phyloP scores from a whole-genome alignment of 2,113 vertebrate species.

The Bos javanicus region DNA sequence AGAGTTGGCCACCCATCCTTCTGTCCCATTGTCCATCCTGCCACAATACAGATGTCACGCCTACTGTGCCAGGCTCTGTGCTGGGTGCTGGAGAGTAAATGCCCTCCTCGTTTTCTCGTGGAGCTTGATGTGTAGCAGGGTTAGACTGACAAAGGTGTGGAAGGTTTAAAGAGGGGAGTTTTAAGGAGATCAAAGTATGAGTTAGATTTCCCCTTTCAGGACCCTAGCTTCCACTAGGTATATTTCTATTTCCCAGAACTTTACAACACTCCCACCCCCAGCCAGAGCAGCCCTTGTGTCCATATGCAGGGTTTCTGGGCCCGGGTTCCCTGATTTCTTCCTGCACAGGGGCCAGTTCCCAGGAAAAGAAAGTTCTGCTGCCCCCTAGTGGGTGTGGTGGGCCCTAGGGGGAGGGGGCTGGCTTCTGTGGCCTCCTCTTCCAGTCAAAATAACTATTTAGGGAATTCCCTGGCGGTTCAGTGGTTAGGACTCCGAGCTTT shows the following conservation, averaged over 20 bases:
- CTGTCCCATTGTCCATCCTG: not conserved
- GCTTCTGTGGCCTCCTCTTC: not conserved
- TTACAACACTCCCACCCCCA: not conserved
- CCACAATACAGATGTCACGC: not conserved
- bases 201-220: not conserved
- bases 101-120: not conserved
- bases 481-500: not conserved
- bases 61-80: not conserved
- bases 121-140: not conserved
- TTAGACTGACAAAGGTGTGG: not conserved
- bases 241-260: not conserved
- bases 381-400: slow-evolving; percentile 12
- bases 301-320: not conserved
- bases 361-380: not conserved
- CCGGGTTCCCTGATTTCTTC: not conserved
- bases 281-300: not conserved
- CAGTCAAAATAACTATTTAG: not conserved
- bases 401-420: not conserved
- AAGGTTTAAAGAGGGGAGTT: not conserved
- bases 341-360: not conserved
- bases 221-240: not conserved
- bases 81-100: not conserved
- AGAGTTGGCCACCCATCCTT: not conserved
- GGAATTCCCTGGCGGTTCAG: not conserved
- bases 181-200: not conserved